Conservation (phyloP, 2,888 invertebrate genomes). For the Tortricodes alternella region DNA sequence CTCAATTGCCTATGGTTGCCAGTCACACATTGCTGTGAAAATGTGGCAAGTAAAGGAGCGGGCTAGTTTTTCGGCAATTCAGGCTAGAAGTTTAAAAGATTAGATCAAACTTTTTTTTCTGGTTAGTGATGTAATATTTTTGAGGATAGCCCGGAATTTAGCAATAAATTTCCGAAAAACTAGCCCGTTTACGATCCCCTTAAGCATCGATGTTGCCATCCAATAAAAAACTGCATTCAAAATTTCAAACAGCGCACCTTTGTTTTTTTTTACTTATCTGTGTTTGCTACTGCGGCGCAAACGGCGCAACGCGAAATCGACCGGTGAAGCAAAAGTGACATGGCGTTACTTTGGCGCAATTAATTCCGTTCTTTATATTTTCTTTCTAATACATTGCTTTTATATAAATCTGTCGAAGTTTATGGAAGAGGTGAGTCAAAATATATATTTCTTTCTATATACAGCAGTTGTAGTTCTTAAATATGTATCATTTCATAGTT, state of each 20-base stretch:
- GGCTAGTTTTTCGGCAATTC: too few species aligned
- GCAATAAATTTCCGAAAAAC: too few species aligned
- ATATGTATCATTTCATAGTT: conserved; percentile 10
- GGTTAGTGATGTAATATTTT: too few species aligned
- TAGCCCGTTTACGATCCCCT: too few species aligned
- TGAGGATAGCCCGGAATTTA: too few species aligned
- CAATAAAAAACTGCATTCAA: background rate
- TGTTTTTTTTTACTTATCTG: conserved; percentile 15
- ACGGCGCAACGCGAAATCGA: conserved; percentile 25
- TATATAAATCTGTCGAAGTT: background rate
- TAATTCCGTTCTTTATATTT: conserved; percentile 1
- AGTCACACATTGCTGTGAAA: too few species aligned
- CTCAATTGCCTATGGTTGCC: too few species aligned
- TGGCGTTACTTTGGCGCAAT: conserved; percentile 27
- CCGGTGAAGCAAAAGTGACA: conserved; percentile 18
- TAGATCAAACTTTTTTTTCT: too few species aligned
- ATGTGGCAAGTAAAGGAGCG: too few species aligned
- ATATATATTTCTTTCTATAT: background rate
- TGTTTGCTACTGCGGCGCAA: too few species aligned
- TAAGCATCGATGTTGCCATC: background rate
- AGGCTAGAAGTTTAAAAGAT: too few species aligned
- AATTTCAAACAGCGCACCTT: background rate
- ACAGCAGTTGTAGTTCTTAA: background rate
- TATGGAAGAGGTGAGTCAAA: conserved; percentile 8
- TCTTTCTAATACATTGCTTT: background rate